phyloP scores from a whole-genome alignment of 2,888 invertebrate species.

The Crossocerus cetratus region DNA sequence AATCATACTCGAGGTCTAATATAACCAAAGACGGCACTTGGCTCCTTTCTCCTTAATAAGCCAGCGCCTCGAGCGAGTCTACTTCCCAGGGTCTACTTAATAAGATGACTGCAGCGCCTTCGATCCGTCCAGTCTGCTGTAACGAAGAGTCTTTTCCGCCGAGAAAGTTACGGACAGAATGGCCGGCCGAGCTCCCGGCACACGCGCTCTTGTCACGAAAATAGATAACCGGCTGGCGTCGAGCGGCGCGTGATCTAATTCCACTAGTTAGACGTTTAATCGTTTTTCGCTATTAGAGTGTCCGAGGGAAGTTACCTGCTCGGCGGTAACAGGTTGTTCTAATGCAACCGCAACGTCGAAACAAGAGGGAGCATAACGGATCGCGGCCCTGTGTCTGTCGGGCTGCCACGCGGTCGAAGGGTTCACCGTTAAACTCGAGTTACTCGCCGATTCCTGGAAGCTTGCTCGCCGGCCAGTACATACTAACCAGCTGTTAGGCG shows the following conservation, averaged over 20 bases:
- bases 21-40: constrained; percentile 5
- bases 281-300: constrained; percentile 46
- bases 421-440: constrained; percentile 32
- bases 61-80: not conserved
- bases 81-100: not conserved
- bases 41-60: constrained; percentile 18
- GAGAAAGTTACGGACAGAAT: not conserved
- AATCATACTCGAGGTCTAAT: constrained; percentile 1
- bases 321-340: constrained; percentile 65
- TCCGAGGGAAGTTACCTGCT: constrained; percentile 43
- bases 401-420: constrained; percentile 41
- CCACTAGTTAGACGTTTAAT: constrained; percentile 33
- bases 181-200: not conserved
- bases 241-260: constrained; percentile 28
- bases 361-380: constrained; percentile 55
- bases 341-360: constrained; percentile 62
- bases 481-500: constrained; percentile 51
- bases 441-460: too few species aligned
- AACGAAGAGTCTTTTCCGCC: not conserved
- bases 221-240: constrained; percentile 8
- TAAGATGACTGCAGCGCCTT: not conserved
- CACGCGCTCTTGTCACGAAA: not conserved
- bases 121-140: not conserved
- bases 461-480: not conserved
- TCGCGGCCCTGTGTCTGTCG: constrained; percentile 49